Evolutionary conservation across 2,797 vertebrate genomes (phyloP), one percentile per base, ranked within the genome.

Genomic region (Acrossocheilus wenchowensis): DNA sequence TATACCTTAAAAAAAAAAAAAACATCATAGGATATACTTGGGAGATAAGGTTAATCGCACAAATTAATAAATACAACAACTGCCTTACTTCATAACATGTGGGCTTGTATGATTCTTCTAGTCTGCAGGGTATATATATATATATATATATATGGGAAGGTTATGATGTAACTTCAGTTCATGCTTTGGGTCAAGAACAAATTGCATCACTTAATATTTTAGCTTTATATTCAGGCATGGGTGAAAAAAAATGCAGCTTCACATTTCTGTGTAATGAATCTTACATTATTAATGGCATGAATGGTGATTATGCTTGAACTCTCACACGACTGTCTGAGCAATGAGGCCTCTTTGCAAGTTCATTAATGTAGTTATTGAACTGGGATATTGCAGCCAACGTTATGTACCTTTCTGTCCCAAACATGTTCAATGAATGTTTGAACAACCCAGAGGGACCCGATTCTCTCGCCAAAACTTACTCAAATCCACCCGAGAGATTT

Each of bases 241-340:
- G 41, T 78, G n/a, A 87, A 87, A 92, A 94, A 92, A 91, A 93
- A 92, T 87, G 93, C 94, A 94, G 94, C 93, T 95, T 95, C 94
- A 95, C 94, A 93, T 94, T 95, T 93, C 92, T 87, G 87, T 94
- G 94, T 96, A 95, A 96, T 95, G 94, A 95, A 95, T 93, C 93
- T 91, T 95, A 91, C 94, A 96, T 96, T 96, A 96, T 96, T 96
- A 94, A 96, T 95, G 86, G 87, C 87, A 94, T 95, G 93, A 95
- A 96, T 95, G 94, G 95, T 95, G 94, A 93, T 96, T 95, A 93
- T 92, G 93, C 90, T 90, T 86, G 72, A 90, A 92, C 91, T 74
- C 84, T 68, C 66, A 19, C 34, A 68, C 36, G 34, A 68, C 34
- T 72, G 87, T 93, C 90, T 86, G 89, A 91, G 92, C 92, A 84